Evolutionary conservation across 2,113 vertebrate genomes (phyloP).

Genomic region (Gobio gobio): DNA sequence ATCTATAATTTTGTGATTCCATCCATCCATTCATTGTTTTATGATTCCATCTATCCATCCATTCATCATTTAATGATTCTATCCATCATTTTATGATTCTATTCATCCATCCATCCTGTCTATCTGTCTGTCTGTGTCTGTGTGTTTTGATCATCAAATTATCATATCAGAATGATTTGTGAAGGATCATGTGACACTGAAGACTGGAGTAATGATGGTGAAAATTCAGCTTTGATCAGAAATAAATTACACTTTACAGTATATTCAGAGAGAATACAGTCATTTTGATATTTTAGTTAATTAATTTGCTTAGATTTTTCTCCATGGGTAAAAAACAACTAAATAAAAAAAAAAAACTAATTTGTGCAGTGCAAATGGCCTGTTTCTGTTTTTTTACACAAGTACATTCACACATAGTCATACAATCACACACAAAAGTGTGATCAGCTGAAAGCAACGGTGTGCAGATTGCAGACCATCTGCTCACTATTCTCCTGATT

Average conservation of each 20-base stretch:
- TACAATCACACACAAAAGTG: conserved; percentile 10
- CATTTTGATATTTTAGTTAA: too few species aligned
- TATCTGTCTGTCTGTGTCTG: too few species aligned
- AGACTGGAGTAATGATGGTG: not conserved
- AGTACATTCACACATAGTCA: not conserved
- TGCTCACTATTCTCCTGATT: not conserved
- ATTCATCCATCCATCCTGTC: fast-evolving
- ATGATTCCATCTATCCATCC: too few species aligned
- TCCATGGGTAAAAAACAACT: not conserved
- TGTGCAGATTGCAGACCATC: conserved; percentile 15
- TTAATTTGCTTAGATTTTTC: not conserved
- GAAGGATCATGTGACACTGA: not conserved
- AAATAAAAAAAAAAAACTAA: not conserved
- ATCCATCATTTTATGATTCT: too few species aligned
- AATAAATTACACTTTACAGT: not conserved
- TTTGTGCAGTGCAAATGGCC: not conserved
- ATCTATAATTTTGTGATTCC: fast-evolving
- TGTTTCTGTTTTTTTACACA: not conserved
- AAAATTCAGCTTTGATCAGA: not conserved
- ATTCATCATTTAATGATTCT: too few species aligned
- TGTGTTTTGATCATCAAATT: not conserved
- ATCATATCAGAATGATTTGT: too few species aligned
- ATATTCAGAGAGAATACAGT: too few species aligned
- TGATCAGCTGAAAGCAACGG: not conserved
- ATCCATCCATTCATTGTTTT: fast-evolving